Percentiles rank a stretch among this genome's conserved stretches.
Evolutionary conservation across 2,797 vertebrate genomes (phyloP).

Genomic region (Lagocephalus sceleratus): DNA sequence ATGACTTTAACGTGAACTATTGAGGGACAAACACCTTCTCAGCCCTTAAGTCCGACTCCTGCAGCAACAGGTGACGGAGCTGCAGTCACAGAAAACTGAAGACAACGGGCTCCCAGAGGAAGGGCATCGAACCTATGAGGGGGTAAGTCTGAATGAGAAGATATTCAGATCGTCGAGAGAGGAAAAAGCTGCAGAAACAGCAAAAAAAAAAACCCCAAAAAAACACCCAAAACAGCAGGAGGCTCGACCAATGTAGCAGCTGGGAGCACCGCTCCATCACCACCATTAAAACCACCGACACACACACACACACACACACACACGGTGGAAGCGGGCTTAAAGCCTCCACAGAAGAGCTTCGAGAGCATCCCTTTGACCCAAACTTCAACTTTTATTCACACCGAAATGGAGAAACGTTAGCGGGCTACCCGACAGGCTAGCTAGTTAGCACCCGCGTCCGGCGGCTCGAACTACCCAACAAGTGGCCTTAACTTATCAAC

Average conservation of each 20-base stretch:
- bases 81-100: no score
- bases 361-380: no score
- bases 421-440: constrained; percentile 22
- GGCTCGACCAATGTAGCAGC: constrained; percentile 41
- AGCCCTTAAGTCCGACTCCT: no score
- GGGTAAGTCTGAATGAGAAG: no score
- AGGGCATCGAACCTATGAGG: no score
- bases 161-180: not conserved
- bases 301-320: not conserved
- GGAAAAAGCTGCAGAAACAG: not conserved
- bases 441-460: constrained; percentile 44
- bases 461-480: not conserved
- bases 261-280: constrained; percentile 41
- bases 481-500: constrained; percentile 15
- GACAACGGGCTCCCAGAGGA: not conserved
- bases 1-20: no score
- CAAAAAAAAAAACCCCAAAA: constrained; percentile 17
- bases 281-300: constrained; percentile 8
- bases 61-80: constrained; percentile 60
- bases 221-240: no score
- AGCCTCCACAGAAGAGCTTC: no score
- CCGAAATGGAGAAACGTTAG: constrained; percentile 2
- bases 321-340: not conserved
- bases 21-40: no score
- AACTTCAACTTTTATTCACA: not conserved